Percentiles rank a stretch among this genome's conserved stretches.
Evolutionary conservation across 2,113 vertebrate genomes (phyloP).

Genomic region (Rynchops niger): DNA sequence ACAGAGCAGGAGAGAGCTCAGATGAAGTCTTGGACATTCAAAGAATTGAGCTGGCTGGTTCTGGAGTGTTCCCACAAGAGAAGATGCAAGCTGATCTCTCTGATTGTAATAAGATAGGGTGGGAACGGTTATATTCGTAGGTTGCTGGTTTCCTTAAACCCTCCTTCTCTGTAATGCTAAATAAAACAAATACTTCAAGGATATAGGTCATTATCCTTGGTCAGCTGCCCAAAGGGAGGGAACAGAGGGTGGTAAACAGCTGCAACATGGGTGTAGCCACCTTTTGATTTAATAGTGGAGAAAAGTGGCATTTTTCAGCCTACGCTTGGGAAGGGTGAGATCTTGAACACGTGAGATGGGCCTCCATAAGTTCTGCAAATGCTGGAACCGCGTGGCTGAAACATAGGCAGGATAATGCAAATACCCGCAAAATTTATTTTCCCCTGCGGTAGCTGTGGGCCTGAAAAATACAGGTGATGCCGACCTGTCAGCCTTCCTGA

Average conservation of each 20-base stretch:
- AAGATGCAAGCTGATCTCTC: not conserved
- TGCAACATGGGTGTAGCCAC: not conserved
- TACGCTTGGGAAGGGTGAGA: not conserved
- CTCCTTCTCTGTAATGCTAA: not conserved
- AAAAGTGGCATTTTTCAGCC: conserved; percentile 16
- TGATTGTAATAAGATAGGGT: not conserved
- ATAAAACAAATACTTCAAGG: conserved; percentile 34
- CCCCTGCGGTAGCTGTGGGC: not conserved
- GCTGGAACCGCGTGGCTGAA: not conserved
- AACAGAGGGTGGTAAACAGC: not conserved
- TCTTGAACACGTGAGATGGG: not conserved
- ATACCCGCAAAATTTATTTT: not conserved
- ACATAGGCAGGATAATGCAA: not conserved
- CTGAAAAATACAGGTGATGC: not conserved
- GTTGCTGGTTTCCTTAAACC: not conserved
- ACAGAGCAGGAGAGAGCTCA: not conserved
- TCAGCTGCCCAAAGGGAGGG: conserved; percentile 24
- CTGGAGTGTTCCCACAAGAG: not conserved
- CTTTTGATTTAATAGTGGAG: not conserved
- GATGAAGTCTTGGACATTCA: not conserved
- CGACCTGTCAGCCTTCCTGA: not conserved
- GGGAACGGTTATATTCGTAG: not conserved
- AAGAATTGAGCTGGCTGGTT: not conserved
- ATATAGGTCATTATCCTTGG: conserved; percentile 10
- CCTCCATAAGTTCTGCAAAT: not conserved